Base-by-base conservation (phyloP, 2,888 invertebrate species). In the Rotaria macrura region DNA sequence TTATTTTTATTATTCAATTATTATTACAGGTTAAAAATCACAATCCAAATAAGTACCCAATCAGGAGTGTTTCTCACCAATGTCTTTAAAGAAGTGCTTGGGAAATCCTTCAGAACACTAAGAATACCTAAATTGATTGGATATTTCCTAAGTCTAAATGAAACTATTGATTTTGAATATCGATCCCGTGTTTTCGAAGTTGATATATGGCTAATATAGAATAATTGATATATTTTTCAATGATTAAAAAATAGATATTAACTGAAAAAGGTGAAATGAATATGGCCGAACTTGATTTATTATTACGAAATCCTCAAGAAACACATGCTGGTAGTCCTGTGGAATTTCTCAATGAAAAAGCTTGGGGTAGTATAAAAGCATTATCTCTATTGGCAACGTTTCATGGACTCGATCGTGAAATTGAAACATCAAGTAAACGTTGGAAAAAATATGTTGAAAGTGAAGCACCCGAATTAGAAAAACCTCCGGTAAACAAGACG, bases 1-100 rank as follows among this genome's bases (percentile, higher is more conserved):
- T 97, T 86, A 97, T 96, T 89, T 97, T 97, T 91, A 94, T 95
- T 10, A 95, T 96, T 1, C 97, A 97, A 92, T 96, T 97, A 96
- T 94, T 96, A 23, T 96, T 97, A 90, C 95, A 95, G 93, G 95
- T 95, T 90, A 88, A 47, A 47, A 47, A 9, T 47, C 47, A 12
- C 6, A 12, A 6, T 47, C 12, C 47, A n/a, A n/a, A n/a, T n/a
- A n/a, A n/a, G n/a, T n/a, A n/a, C n/a, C n/a, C n/a, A n/a, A n/a
- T n/a, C n/a, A n/a, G n/a, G n/a, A n/a, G n/a, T n/a, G n/a, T n/a
- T n/a, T n/a, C n/a, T n/a, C n/a, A n/a, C n/a, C n/a, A n/a, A n/a
- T n/a, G n/a, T n/a, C n/a, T n/a, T n/a, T n/a, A n/a, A n/a, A n/a
- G n/a, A n/a, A n/a, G n/a, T n/a, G n/a, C n/a, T n/a, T n/a, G n/a